Evolutionary conservation across 2,888 invertebrate genomes (phyloP), one percentile per base, ranked within the genome.

Genomic region (Sclerodermus sp.): DNA sequence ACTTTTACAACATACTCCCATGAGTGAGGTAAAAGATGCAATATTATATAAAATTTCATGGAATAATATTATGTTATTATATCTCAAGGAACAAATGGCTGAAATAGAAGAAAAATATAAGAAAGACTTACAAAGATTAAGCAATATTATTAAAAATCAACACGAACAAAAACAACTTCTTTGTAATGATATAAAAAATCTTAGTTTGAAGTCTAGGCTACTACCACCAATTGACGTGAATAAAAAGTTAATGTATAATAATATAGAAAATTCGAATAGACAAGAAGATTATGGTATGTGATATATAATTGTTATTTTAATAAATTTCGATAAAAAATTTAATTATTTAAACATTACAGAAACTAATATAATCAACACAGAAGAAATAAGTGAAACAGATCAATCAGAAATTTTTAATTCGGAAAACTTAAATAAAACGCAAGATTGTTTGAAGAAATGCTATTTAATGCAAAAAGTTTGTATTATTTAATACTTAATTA

Each of bases 121-220:
- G 16, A 55, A 67, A n/a, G 82, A 82, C 49, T 54, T 82, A 37
- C 47, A 55, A n/a, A 77, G 75, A 53, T 67, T 83, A 10, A 68
- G 78, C 49, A 58, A 54, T 9, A 76, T 82, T 34, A 55, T 79
- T 10, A 67, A 72, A 41, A 68, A 70, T 45, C 81, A 82, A 67
- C 58, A 68, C 32, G 59, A 62, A 23, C 78, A 81, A 47, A 75
- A 66, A 31, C 51, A 63, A 48, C 40, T 66, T 16, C 66, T 72
- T 17, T 57, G 48, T 1, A 55, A 64, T 30, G 66, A 74, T 17
- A 67, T 73, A 30, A 60, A 59, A 42, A 70, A 58, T 48, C 58
- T 72, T 18, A 61, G 58, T 32, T 39, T 66, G 4, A 64, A 66
- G 32, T 52, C 62, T n/a, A 55, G 54, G 16, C 41, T 56, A 4